phyloP scores from a whole-genome alignment of 2,113 vertebrate species.

The Catharus fuscescens region DNA sequence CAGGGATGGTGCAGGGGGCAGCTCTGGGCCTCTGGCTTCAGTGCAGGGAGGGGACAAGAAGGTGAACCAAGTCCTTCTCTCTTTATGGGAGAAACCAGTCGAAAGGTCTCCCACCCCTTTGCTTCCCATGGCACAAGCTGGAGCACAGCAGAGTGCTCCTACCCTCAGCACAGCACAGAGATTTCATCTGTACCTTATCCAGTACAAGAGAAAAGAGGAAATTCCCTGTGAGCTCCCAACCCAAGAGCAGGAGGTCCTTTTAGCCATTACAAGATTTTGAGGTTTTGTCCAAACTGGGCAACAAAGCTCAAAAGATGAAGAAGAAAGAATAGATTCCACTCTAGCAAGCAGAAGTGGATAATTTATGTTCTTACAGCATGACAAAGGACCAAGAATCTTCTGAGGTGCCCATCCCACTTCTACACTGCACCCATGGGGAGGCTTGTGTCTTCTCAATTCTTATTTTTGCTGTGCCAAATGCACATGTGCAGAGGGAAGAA shows the following conservation, averaged over 20 bases:
- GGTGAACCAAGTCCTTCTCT: neutral
- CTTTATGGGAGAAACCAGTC: neutral
- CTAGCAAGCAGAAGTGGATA: neutral
- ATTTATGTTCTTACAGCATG: neutral
- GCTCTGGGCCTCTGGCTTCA: neutral
- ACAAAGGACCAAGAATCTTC: neutral
- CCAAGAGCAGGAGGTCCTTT: neutral
- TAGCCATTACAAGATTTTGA: neutral
- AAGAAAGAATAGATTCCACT: neutral
- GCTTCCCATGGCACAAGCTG: neutral
- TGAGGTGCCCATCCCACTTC: neutral
- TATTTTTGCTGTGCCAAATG: neutral
- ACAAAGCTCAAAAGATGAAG: neutral
- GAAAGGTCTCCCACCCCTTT: neutral
- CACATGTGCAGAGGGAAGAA: neutral
- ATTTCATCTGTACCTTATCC: neutral
- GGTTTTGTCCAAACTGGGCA: neutral
- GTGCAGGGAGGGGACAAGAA: neutral
- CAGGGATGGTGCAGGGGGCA: fast-evolving
- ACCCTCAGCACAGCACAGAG: neutral
- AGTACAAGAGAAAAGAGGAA: neutral
- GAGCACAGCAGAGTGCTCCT: neutral
- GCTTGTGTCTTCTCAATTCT: neutral
- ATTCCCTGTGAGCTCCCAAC: neutral
- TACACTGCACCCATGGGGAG: neutral